Conservation (phyloP, 2,888 invertebrate genomes). For the Cyaniris semiargus region DNA sequence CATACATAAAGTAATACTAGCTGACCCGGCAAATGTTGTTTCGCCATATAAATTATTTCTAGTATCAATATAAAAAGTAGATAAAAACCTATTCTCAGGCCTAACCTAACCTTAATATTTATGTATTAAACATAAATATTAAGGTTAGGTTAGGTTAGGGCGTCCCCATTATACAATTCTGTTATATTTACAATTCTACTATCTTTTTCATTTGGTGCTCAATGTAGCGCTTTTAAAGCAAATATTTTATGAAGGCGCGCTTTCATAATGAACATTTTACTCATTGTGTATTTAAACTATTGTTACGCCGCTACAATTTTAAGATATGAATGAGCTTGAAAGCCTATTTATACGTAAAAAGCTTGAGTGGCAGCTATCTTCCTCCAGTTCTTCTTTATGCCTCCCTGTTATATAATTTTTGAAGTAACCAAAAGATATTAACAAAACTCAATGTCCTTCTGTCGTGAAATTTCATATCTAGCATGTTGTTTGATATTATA, state of each 20-base stretch:
- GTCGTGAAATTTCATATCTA: not conserved
- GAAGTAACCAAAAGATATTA: not conserved
- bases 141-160: too few species aligned
- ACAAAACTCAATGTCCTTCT: not conserved
- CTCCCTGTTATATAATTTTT: not conserved
- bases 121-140: too few species aligned
- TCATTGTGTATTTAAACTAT: not conserved
- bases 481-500: not conserved
- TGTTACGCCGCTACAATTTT: not conserved
- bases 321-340: not conserved
- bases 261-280: not conserved
- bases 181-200: not conserved
- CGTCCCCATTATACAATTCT: too few species aligned
- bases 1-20: too few species aligned
- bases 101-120: too few species aligned
- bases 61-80: too few species aligned
- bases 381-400: not conserved
- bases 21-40: too few species aligned
- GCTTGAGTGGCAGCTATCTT: not conserved
- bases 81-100: too few species aligned
- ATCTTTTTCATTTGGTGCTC: not conserved
- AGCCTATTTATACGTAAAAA: slow-evolving; percentile 9
- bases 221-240: not conserved
- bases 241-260: not conserved
- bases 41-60: too few species aligned